Base-by-base conservation (phyloP, 2,888 invertebrate genomes). In the Colletes collaris region DNA sequence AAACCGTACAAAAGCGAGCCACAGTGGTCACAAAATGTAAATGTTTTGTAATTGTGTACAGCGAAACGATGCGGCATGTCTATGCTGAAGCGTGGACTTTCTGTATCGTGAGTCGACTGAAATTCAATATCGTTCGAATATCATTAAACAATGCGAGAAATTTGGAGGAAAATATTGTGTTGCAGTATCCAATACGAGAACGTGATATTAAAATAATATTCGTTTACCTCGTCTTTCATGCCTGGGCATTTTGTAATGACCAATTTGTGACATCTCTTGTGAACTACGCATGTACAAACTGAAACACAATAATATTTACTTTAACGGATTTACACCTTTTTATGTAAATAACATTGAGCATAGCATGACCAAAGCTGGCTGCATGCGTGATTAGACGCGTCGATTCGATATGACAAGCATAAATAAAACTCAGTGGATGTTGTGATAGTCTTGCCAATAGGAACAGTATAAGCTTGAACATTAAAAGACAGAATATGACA, bases 21-120 rank as follows among this genome's bases (percentile, higher is more conserved):
- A 94, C 99, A 99, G 94, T 99, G 99, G 94, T 99, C 99, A 95
- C 99, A 99, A 95, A 99, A 99, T 46, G 99, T 99, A 94, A 99
- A 99, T 87, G 98, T 95, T 94, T 98, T 99, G 95, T 98, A 99
- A 89, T 96, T 99, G 95, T 99, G 99, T 90, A 99, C 97, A 89
- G 96, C 96, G 94, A 98, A 98, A 83, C 98, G 97, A 94, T 99
- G 99, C 87, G 99, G 99, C 91, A 99, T 96, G 94, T 99, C 99
- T 90, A 99, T 99, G 94, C 97, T 99, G 95, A 99, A 99, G 85
- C 99, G 95, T 93, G 96, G 96, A 62, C 96, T 96, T 92, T 95
- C 95, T 83, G 95, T 95, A 85, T 94, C 94, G 91, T 95, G 95
- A 90, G 93, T 94, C 59, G 94, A 92, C 94, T 94, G 91, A 83